These are phyloP conservation scores for Caenorhabditis uteleia DNA, from an alignment of 2,888 invertebrate species.

Conservation along the genomic window DNA sequence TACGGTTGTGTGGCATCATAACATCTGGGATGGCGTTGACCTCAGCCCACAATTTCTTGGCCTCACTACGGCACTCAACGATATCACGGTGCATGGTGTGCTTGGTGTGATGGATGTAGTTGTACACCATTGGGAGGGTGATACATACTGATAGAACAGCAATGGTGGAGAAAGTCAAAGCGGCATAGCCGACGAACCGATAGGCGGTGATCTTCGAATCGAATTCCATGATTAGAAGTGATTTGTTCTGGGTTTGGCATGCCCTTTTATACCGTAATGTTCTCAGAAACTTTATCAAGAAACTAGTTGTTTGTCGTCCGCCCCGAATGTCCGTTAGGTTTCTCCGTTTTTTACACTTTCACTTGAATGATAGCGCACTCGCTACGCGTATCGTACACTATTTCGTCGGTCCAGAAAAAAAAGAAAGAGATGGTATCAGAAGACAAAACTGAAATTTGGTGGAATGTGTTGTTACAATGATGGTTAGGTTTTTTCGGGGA, in stretches of 20 bases:
- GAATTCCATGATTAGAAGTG: conserved; percentile 35
- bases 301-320: no score
- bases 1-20: conserved; percentile 52
- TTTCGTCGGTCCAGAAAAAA: background rate
- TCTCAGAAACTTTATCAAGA: no score
- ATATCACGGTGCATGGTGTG: conserved; percentile 54
- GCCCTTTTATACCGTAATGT: conserved; percentile 28
- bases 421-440: background rate
- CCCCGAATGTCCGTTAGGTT: background rate
- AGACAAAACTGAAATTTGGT: background rate
- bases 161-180: conserved; percentile 63
- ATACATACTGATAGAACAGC: conserved; percentile 55
- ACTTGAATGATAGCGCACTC: no score
- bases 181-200: conserved; percentile 67
- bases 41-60: conserved; percentile 62
- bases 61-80: conserved; percentile 55
- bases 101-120: conserved; percentile 58
- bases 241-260: background rate
- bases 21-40: conserved; percentile 55
- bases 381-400: no score
- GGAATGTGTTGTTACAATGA: background rate
- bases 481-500: background rate
- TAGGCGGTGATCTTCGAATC: conserved; percentile 61
- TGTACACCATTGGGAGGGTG: conserved; percentile 60
- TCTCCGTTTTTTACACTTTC: no score